phyloP scores from a whole-genome alignment of 2,797 vertebrate species.

The Spea hammondii region DNA sequence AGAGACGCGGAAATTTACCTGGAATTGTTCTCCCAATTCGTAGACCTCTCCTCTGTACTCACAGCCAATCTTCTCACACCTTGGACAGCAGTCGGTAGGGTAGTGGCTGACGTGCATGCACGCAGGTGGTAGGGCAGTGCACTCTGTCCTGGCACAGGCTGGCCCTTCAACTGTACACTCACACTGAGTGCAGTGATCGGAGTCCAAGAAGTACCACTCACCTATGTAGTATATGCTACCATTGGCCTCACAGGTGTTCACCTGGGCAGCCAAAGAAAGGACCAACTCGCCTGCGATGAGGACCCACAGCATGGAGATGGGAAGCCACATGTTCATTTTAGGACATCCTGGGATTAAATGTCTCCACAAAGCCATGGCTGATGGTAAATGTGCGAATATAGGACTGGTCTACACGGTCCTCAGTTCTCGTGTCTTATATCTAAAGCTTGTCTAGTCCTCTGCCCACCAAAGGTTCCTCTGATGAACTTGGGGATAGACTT shows the following conservation, averaged over 20 bases:
- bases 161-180: constrained; percentile 76
- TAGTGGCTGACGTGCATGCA: constrained; percentile 87
- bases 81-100: constrained; percentile 80
- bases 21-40: constrained; percentile 75
- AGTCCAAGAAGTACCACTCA: constrained; percentile 81
- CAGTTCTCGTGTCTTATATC: no score
- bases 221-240: constrained; percentile 79
- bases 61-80: constrained; percentile 81
- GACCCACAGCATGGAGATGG: constrained; percentile 24
- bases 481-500: no score
- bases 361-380: constrained; percentile 9
- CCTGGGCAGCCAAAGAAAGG: constrained; percentile 65
- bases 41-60: constrained; percentile 79
- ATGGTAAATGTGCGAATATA: no score
- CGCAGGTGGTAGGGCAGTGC: constrained; percentile 72
- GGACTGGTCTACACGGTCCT: no score
- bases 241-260: constrained; percentile 75
- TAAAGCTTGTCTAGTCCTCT: no score
- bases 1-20: constrained; percentile 62
- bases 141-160: constrained; percentile 72
- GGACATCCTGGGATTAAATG: not conserved
- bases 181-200: constrained; percentile 79
- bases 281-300: constrained; percentile 58
- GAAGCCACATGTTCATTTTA: constrained; percentile 18
- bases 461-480: no score